Conservation (phyloP, 2,797 vertebrate species). For the Rhincodon typus region DNA sequence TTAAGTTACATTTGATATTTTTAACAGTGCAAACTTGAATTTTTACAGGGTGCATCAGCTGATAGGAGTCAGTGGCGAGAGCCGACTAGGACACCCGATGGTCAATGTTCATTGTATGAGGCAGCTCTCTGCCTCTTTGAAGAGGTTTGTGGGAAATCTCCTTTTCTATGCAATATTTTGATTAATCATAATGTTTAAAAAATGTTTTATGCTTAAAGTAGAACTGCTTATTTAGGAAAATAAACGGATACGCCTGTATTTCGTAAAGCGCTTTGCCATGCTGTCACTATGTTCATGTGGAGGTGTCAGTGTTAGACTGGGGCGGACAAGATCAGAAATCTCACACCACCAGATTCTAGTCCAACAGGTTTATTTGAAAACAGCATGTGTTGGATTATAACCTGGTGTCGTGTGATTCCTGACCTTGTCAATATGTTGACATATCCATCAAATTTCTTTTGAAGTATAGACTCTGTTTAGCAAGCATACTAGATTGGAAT, state of each 20-base stretch:
- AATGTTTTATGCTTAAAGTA: neutral
- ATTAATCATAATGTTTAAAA: neutral
- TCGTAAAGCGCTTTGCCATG: neutral
- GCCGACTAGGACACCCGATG: constrained; percentile 79
- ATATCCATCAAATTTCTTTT: neutral
- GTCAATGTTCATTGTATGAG: constrained; percentile 88
- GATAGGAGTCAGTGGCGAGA: constrained; percentile 95
- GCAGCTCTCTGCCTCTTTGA: constrained; percentile 89
- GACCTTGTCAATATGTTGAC: neutral
- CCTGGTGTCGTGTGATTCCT: too few relatives aligned
- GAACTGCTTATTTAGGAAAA: neutral
- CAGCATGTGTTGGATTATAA: too few relatives aligned
- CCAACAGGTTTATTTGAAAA: too few relatives aligned
- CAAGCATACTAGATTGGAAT: neutral
- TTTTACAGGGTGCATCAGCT: constrained; percentile 79
- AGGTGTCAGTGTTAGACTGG: too few relatives aligned
- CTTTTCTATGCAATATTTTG: neutral
- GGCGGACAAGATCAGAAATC: too few relatives aligned
- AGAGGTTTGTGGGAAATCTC: constrained; percentile 62
- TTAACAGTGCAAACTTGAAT: constrained; percentile 38
- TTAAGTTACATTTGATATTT: neutral
- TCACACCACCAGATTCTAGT: too few relatives aligned
- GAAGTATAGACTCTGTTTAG: neutral
- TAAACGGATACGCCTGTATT: neutral
- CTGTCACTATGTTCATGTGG: too few relatives aligned